Base-by-base conservation (phyloP, 2,888 invertebrate genomes). In the Anticlea derivata region DNA sequence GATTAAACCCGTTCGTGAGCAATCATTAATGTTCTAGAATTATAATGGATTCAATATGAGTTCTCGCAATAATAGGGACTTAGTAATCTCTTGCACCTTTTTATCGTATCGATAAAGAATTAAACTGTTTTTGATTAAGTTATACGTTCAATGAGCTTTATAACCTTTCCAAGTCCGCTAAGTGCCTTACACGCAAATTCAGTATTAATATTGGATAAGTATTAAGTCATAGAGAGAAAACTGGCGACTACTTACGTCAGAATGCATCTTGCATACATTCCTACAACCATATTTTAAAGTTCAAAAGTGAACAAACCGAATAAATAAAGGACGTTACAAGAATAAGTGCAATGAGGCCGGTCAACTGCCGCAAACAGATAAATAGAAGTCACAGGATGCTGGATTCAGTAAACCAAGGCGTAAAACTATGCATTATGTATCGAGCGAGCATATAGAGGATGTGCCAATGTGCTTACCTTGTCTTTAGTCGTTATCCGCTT, bases 401-500 rank as follows among this genome's bases (percentile, higher is more conserved):
- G 40, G 49, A 50, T 56, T 55, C 46, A 33, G 47, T 50, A 39
- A 52, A 37, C 35, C 43, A 56, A 62, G 48, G 48, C 46, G 33
- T 52, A 47, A 31, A 38, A 10, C 40, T 37, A 58, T 58, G 47
- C 44, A 54, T 52, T 44, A 60, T 54, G 34, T 50, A 59, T 53
- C 1, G 17, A 35, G 34, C 1, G 17, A 35, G 34, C 35, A 29
- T 46, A 44, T 43, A 38, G 34, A 58, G 48, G 59, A 55, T 40
- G 55, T 53, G 56, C 26, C 40, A 55, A 50, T 54, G 55, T 53
- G 74, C 90, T 89, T 88, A 90, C 90, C 85, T 88, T 89, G 73
- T 88, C 86, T 80, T 90, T 91, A 58, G 78, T 83, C 75, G 92
- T 80, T 73, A 90, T 84, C 55, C 91, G 90, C 70, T 88, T 90